These are phyloP conservation scores for Oreonectes daqikongensis DNA, from an alignment of 2,797 vertebrate species.

Conservation along the genomic window DNA sequence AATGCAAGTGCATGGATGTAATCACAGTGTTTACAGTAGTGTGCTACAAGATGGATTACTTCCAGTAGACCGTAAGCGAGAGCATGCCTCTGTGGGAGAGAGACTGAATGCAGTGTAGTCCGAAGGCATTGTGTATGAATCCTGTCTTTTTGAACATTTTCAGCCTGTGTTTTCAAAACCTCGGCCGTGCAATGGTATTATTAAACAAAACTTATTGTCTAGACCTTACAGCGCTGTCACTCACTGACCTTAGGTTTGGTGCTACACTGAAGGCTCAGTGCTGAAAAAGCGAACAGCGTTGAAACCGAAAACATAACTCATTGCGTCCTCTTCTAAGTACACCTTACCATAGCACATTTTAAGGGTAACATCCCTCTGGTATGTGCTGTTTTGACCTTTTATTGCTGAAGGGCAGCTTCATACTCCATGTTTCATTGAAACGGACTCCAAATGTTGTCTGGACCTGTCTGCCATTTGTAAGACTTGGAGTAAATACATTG, in stretches of 20 bases:
- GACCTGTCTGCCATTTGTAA: constrained; percentile 32
- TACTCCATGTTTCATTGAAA: constrained; percentile 31
- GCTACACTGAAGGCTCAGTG: not conserved
- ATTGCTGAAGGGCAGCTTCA: constrained; percentile 5
- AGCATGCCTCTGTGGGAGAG: constrained; percentile 36
- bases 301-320: constrained; percentile 26
- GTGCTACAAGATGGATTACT: constrained; percentile 44
- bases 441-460: constrained; percentile 12
- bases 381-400: constrained; percentile 32
- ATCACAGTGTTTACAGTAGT: constrained; percentile 42
- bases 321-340: constrained; percentile 1
- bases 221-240: constrained; percentile 14
- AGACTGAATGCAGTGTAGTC: constrained; percentile 23
- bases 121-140: constrained; percentile 13
- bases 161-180: constrained; percentile 9
- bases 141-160: not conserved
- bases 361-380: constrained; percentile 21
- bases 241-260: constrained; percentile 26
- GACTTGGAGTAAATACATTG: constrained; percentile 38
- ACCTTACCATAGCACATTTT: constrained; percentile 26
- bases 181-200: constrained; percentile 5
- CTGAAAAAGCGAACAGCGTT: constrained; percentile 18
- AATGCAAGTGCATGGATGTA: constrained; percentile 33
- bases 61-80: constrained; percentile 39
- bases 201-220: constrained; percentile 36